phyloP scores from a whole-genome alignment of 2,113 vertebrate genomes.

The Gnathonemus echidnorhynchus region DNA sequence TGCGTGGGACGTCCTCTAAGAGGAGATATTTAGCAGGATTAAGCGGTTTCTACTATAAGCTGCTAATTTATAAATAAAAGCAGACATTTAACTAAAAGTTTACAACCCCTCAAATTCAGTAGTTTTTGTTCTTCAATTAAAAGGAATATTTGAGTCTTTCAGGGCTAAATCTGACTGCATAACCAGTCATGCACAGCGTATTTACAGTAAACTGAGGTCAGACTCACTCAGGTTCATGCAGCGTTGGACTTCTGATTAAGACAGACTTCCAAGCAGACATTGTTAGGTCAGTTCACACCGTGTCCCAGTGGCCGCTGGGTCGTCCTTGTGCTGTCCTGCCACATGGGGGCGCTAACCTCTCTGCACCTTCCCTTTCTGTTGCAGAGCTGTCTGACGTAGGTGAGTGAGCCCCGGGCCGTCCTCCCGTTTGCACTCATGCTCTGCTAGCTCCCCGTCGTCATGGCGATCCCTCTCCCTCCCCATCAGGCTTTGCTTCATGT shows the following conservation, averaged over 20 bases:
- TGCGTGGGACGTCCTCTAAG: background rate
- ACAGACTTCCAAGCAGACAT: background rate
- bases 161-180: background rate
- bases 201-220: background rate
- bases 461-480: background rate
- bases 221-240: background rate
- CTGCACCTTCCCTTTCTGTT: slow-evolving; percentile 60
- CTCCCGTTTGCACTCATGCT: slow-evolving; percentile 15
- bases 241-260: background rate
- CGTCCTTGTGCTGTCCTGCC: slow-evolving; percentile 17
- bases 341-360: slow-evolving; percentile 40
- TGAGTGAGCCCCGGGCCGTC: slow-evolving; percentile 51
- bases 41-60: background rate
- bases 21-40: background rate
- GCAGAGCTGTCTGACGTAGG: slow-evolving; percentile 71
- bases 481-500: slow-evolving; percentile 2
- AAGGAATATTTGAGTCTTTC: background rate
- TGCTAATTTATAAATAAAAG: background rate
- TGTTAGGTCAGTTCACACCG: background rate
- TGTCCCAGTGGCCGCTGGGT: background rate
- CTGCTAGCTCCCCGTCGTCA: background rate
- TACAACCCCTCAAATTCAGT: background rate
- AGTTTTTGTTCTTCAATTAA: background rate
- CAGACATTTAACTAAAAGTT: background rate
- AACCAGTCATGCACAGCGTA: background rate